These are phyloP conservation scores for Trematocara variabile DNA, from an alignment of 2,113 vertebrate species.

Conservation along the genomic window DNA sequence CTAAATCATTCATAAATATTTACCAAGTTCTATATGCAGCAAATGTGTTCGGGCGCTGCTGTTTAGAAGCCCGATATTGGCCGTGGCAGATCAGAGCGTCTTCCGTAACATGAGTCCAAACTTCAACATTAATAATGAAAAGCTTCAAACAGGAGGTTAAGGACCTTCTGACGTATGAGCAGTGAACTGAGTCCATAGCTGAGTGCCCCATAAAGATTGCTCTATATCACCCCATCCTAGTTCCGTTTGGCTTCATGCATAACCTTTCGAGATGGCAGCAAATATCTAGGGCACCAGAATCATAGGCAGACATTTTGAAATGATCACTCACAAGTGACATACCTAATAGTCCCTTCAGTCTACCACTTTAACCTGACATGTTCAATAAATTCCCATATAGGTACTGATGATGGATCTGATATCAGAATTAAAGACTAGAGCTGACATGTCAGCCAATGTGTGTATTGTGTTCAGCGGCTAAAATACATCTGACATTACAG, in stretches of 20 bases:
- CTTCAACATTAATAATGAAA: constrained; percentile 66
- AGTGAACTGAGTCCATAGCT: background rate
- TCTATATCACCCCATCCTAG: background rate
- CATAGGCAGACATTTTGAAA: constrained; percentile 2
- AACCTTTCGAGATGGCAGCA: constrained; percentile 3
- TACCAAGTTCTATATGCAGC: constrained; percentile 28
- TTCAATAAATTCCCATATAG: constrained; percentile 39
- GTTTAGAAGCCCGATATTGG: constrained; percentile 30
- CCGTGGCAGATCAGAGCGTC: background rate
- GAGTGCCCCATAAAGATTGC: constrained; percentile 13
- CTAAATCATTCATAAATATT: constrained; percentile 71
- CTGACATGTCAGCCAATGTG: background rate
- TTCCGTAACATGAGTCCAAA: constrained; percentile 23
- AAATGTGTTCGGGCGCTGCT: constrained; percentile 20
- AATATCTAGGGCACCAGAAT: background rate
- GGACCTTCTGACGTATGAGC: constrained; percentile 26
- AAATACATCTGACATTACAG: background rate
- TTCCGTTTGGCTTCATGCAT: background rate
- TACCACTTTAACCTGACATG: constrained; percentile 50
- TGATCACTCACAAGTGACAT: constrained; percentile 50
- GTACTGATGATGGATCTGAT: constrained; percentile 39
- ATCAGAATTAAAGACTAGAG: constrained; percentile 3
- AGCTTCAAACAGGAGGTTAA: constrained; percentile 52
- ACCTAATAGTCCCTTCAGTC: constrained; percentile 42
- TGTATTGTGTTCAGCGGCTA: background rate